Evolutionary conservation across 2,888 invertebrate species (phyloP).

Genomic region (Unio delphinus): DNA sequence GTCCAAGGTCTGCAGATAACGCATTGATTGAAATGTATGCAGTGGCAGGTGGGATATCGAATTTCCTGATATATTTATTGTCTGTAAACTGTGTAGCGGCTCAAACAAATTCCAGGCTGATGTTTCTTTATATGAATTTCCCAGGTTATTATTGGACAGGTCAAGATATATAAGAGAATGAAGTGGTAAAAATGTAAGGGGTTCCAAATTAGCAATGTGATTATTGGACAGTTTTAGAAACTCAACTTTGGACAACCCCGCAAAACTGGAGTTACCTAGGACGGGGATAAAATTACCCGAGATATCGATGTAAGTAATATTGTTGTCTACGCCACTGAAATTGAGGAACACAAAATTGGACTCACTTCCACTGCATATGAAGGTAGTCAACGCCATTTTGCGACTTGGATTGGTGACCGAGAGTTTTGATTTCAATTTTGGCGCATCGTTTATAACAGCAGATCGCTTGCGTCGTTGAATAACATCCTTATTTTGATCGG

Average conservation of each 20-base stretch:
- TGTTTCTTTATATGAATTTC: slow-evolving; percentile 6
- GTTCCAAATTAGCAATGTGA: slow-evolving; percentile 18
- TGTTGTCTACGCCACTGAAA: slow-evolving; percentile 17
- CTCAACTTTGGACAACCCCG: slow-evolving; percentile 9
- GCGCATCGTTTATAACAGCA: too few species aligned
- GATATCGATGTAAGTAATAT: slow-evolving; percentile 22
- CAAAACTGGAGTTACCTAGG: slow-evolving; percentile 9
- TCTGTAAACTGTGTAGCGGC: slow-evolving; percentile 6
- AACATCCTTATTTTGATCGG: too few species aligned
- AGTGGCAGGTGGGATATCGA: slow-evolving; percentile 9
- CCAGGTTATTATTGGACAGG: slow-evolving; percentile 23
- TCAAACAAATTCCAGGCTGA: slow-evolving; percentile 8
- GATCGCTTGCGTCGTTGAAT: too few species aligned
- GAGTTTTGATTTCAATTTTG: too few species aligned
- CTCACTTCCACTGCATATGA: slow-evolving; percentile 26
- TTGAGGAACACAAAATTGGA: slow-evolving; percentile 6
- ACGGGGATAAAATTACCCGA: slow-evolving; percentile 20
- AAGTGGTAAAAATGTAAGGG: slow-evolving; percentile 12
- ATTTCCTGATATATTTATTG: slow-evolving; percentile 18
- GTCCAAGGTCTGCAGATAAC: slow-evolving; percentile 8
- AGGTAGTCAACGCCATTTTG: neutral
- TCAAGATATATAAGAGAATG: slow-evolving; percentile 11
- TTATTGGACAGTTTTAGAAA: slow-evolving; percentile 23
- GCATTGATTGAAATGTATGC: slow-evolving; percentile 8
- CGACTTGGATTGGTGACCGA: too few species aligned